Evolutionary conservation across 2,888 invertebrate genomes (phyloP).

Genomic region (Rhogogaster chlorosoma): DNA sequence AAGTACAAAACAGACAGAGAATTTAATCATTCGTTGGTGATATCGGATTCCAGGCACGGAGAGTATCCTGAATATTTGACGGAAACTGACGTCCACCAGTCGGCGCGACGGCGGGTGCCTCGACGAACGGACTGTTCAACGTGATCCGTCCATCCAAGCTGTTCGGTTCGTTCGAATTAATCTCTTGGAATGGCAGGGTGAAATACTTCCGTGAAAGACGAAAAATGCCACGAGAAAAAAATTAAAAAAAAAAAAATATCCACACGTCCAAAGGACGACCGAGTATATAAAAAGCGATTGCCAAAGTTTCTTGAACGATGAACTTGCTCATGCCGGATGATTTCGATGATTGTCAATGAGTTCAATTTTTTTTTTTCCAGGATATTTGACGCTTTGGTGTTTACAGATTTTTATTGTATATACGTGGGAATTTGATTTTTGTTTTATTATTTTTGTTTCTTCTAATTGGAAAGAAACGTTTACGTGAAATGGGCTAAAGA

Average conservation of each 20-base stretch:
- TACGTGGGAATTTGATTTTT: background rate
- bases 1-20: background rate
- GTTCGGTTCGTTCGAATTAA: slow-evolving; percentile 32
- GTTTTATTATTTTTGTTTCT: background rate
- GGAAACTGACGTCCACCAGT: slow-evolving; percentile 12
- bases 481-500: background rate
- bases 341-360: background rate
- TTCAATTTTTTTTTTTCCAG: no score
- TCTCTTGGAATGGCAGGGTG: slow-evolving; percentile 42
- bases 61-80: slow-evolving; percentile 48
- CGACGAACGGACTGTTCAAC: background rate
- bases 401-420: no score
- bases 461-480: background rate
- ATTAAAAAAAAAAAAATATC: slow-evolving; percentile 3
- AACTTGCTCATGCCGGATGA: background rate
- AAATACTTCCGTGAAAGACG: slow-evolving; percentile 39
- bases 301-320: background rate
- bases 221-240: slow-evolving; percentile 10
- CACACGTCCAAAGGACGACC: background rate
- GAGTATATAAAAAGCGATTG: slow-evolving; percentile 6
- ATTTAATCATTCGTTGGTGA: slow-evolving; percentile 37
- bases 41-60: slow-evolving; percentile 35
- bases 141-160: slow-evolving; percentile 15
- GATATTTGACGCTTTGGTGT: no score
- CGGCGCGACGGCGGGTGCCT: background rate